phyloP scores from a whole-genome alignment of 2,113 vertebrate genomes.

The Ahaetulla prasina region DNA sequence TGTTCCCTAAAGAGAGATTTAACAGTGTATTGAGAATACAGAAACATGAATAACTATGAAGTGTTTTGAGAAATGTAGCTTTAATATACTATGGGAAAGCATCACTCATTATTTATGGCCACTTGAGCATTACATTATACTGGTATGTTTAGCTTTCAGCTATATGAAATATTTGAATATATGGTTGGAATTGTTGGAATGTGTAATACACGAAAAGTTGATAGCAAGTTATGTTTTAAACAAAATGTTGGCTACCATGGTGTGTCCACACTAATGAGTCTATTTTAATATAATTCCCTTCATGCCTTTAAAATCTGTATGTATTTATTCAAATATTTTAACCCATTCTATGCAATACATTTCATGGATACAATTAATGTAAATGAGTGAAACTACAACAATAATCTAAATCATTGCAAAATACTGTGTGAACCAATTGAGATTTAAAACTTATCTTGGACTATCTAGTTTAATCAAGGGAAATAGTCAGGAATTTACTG shows the following conservation, averaged over 20 bases:
- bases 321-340: neutral
- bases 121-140: neutral
- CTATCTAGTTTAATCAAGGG: neutral
- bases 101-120: conserved; percentile 21
- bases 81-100: conserved; percentile 8
- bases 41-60: conserved; percentile 23
- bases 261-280: neutral
- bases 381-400: neutral
- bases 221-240: neutral
- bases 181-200: neutral
- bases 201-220: neutral
- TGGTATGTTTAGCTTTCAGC: neutral
- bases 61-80: conserved; percentile 8
- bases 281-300: neutral
- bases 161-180: conserved; percentile 3
- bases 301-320: neutral
- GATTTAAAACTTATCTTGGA: neutral
- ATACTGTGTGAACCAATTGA: neutral
- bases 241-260: neutral
- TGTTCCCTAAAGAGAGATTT: conserved; percentile 14
- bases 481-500: neutral
- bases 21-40: conserved; percentile 3
- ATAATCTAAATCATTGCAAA: neutral
- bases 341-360: neutral
- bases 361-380: neutral